phyloP scores from a whole-genome alignment of 2,113 vertebrate species.

The Indicator indicator region DNA sequence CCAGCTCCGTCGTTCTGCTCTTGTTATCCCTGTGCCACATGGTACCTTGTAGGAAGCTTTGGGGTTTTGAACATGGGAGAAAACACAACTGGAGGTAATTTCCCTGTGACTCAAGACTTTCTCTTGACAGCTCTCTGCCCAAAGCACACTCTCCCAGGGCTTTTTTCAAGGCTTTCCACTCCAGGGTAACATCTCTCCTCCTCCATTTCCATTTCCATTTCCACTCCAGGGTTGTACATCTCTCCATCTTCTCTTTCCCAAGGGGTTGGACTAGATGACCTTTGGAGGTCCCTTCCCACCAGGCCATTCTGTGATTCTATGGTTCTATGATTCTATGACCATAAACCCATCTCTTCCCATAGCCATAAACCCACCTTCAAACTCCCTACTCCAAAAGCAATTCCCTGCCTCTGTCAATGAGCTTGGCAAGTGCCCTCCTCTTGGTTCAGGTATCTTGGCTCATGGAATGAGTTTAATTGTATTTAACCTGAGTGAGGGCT shows the following conservation, averaged over 20 bases:
- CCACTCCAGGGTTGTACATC: neutral
- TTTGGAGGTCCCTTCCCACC: too few relatives aligned
- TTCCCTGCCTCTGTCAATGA: neutral
- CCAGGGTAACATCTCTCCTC: neutral
- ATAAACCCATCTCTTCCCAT: neutral
- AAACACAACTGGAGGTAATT: neutral
- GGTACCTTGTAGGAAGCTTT: neutral
- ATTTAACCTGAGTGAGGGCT: neutral
- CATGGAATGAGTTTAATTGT: neutral
- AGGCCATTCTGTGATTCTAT: neutral
- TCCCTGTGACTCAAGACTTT: neutral
- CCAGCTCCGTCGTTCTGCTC: neutral
- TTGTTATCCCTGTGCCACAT: neutral
- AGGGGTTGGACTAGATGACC: neutral
- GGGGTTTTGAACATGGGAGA: neutral
- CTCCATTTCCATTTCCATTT: neutral
- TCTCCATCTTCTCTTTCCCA: neutral
- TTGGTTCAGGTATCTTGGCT: neutral
- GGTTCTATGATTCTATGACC: neutral
- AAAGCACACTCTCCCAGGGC: neutral
- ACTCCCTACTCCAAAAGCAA: neutral
- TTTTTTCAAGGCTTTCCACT: neutral
- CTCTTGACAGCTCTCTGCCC: neutral
- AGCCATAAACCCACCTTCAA: too few relatives aligned
- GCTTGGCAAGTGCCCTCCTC: neutral